A percentile compares a stretch with the other conserved stretches of the same genome.
Conservation (phyloP, 2,113 vertebrate species). For the Bos taurus region ARS-UCD2.0 NC_037349.1:44191001-44191500, state of each 20-base stretch:
- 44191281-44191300: neutral
- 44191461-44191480: neutral
- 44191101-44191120: neutral
- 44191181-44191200: neutral
- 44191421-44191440: slow-evolving; percentile 14
- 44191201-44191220: neutral
- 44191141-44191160: neutral
- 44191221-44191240: neutral
- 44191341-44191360: neutral
- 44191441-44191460: neutral
- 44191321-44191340: neutral
- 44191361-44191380: neutral
- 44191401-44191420: neutral
- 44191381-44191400: neutral
- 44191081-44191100: neutral
- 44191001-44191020: neutral
- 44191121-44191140: neutral
- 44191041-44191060: neutral
- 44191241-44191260: neutral
- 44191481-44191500: neutral
- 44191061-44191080: neutral
- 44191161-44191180: neutral
- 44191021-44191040: neutral
- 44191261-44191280: neutral
- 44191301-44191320: neutral